Evolutionary conservation across 2,113 vertebrate genomes (phyloP).

Genomic region (Ia io): DNA sequence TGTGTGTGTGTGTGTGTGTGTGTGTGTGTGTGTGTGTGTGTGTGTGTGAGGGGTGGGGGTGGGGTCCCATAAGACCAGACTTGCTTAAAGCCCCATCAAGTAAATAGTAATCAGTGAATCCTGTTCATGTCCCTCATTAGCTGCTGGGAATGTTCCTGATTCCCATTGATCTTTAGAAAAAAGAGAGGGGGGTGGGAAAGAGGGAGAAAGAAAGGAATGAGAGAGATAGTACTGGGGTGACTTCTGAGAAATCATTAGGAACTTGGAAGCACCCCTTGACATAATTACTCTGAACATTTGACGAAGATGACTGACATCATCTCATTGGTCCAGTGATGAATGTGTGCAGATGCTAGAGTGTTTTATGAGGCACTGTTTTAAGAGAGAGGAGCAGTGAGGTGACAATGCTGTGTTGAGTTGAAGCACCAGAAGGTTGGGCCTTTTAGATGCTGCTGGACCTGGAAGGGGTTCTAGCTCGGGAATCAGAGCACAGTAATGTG

Average conservation of each 20-base stretch:
- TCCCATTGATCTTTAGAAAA: background rate
- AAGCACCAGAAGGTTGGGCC: background rate
- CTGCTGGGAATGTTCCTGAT: background rate
- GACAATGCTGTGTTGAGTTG: background rate
- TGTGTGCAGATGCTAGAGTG: background rate
- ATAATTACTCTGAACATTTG: background rate
- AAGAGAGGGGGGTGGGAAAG: too few species aligned
- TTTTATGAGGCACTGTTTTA: constrained; percentile 12
- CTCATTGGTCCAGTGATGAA: background rate
- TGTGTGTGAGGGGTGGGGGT: too few species aligned
- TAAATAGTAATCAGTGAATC: background rate
- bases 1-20: background rate
- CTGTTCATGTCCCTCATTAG: background rate
- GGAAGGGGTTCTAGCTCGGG: background rate
- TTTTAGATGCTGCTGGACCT: background rate
- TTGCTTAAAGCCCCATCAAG: background rate
- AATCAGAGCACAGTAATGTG: background rate
- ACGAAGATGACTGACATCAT: background rate
- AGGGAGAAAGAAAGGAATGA: background rate
- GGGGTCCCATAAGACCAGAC: background rate
- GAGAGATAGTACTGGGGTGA: background rate
- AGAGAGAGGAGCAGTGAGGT: background rate
- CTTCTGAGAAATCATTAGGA: background rate
- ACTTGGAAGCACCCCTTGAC: background rate
- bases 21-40: background rate